Percentiles rank a stretch among this genome's conserved stretches.
phyloP scores from a whole-genome alignment of 2,797 vertebrate genomes.

The Lithobates sylvaticus region DNA sequence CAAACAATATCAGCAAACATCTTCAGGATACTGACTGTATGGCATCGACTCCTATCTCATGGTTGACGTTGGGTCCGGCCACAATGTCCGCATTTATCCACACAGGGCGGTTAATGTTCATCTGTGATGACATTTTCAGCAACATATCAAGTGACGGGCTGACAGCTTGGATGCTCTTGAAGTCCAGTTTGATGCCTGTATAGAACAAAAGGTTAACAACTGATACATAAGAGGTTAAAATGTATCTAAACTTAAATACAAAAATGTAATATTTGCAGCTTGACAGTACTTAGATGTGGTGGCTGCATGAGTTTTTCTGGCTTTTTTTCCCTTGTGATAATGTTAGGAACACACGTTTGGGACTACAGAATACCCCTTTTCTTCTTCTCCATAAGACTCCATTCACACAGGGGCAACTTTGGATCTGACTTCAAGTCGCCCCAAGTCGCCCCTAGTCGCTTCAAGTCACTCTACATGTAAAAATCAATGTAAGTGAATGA shows the following conservation, averaged over 20 bases:
- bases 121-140: constrained; percentile 65
- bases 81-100: constrained; percentile 84
- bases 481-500: no score
- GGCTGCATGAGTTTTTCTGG: no score
- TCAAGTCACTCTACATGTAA: no score
- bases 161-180: constrained; percentile 78
- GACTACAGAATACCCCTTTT: no score
- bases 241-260: not conserved
- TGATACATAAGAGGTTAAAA: not conserved
- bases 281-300: no score
- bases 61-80: constrained; percentile 80
- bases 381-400: no score
- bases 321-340: no score
- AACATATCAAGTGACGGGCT: constrained; percentile 77
- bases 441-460: no score
- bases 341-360: no score
- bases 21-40: constrained; percentile 72
- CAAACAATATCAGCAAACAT: not conserved
- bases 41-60: constrained; percentile 74
- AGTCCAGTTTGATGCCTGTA: constrained; percentile 86
- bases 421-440: no score
- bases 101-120: constrained; percentile 75
- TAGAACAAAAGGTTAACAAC: not conserved
- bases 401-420: no score
- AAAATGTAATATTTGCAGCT: not conserved